Base-by-base conservation (phyloP, 1,140 invertebrate genomes). In the Penaeus japonicus region DNA sequence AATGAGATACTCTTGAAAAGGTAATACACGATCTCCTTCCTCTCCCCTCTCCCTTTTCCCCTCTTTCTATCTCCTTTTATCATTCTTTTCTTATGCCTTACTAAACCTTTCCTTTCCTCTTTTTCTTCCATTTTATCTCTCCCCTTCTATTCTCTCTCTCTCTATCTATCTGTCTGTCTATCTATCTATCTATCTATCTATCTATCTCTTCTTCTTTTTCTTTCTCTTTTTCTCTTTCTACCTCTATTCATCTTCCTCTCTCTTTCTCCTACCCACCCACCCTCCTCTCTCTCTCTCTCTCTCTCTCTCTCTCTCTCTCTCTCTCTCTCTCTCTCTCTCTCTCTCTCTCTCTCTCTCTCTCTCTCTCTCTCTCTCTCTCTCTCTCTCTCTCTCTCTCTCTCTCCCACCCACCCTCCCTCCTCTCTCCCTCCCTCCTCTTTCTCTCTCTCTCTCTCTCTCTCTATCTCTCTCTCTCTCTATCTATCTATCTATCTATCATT, bases 191-290 rank as follows among this genome's bases (percentile, higher is more conserved):
- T 1, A 55, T 82, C 24, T 27, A 0, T 30, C 27, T 75, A 5
- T 15, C 39, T 24, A 20, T 32, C 39, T 10, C 18, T 35, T 20
- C 47, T 20, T 10, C 78, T n/a, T 7, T 53, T n/a, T 10, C 78
- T 7, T 15, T 22, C 39, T 35, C 30, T 15, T 20, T 47, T 35
- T 47, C 1, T 2, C 39, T 80, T 24, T 80, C 78, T 82, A 2
- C 24, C 53, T 80, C 22, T 80, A 10, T 32, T 39, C 35, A 10
- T 78, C 39, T 22, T 22, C 20, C 59, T 80, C 24, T 30, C 24
- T 73, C 84, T 80, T 59, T 24, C 62, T 30, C 84, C 78, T 57
- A 7, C 22, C n/a, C 62, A 89, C 5, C 89, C 20, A 20, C 70
- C 70, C 0, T 35, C 65, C 30, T 32, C 24, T 18, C 80, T 32